Conservation (phyloP, 2,888 invertebrate genomes). For the Heliconius hortense region DNA sequence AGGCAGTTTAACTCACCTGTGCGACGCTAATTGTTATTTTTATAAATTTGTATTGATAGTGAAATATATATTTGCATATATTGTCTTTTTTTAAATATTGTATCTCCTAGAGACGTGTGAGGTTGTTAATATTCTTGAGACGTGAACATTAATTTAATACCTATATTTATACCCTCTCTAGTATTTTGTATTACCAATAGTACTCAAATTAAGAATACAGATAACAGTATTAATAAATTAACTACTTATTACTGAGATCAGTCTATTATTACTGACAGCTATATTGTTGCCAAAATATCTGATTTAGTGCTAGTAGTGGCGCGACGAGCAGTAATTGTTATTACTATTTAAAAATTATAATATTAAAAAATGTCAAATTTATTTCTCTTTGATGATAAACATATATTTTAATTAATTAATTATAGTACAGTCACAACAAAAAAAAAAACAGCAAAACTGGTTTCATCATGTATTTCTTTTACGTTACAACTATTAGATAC, state of each 20-base stretch:
- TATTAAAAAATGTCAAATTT: too few species aligned
- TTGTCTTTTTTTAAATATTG: not conserved
- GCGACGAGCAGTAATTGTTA: too few species aligned
- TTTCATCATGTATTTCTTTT: conserved; percentile 3
- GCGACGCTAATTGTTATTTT: conserved; percentile 46
- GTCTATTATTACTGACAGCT: too few species aligned
- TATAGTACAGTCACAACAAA: not conserved
- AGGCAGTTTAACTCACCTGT: conserved; percentile 59
- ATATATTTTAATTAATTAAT: too few species aligned
- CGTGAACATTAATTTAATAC: not conserved
- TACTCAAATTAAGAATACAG: not conserved
- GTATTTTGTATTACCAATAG: not conserved
- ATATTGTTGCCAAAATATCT: too few species aligned
- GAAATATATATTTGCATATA: conserved; percentile 4
- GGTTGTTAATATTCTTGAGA: not conserved
- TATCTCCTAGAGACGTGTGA: not conserved
- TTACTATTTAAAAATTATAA: too few species aligned
- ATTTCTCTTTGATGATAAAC: too few species aligned
- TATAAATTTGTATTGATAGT: conserved; percentile 20
- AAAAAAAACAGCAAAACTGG: not conserved
- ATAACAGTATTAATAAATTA: not conserved
- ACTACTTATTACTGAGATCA: too few species aligned
- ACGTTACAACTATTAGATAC: not conserved
- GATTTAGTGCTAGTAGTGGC: too few species aligned
- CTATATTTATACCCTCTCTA: not conserved